These are phyloP conservation scores for Papilio glaucus DNA, from an alignment of 1,140 invertebrate genomes.

Conservation along the genomic window DNA sequence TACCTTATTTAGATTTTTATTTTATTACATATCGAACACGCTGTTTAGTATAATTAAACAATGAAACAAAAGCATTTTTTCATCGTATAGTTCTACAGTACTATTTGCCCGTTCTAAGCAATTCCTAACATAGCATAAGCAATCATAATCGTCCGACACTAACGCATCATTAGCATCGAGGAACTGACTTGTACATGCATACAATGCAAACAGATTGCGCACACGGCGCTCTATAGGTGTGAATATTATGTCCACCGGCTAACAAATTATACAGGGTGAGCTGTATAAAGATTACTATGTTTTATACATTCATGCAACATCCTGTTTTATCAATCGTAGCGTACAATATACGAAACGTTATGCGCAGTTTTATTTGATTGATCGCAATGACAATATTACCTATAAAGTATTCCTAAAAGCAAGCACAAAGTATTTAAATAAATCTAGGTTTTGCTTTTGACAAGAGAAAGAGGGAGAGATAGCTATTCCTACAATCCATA, in stretches of 20 bases:
- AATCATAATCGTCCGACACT: conserved; percentile 44
- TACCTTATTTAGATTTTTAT: no score
- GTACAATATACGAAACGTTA: not conserved
- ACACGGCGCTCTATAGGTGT: conserved; percentile 21
- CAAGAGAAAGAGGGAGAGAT: no score
- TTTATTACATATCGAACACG: no score
- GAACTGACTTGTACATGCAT: conserved; percentile 38
- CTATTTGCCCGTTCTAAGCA: conserved; percentile 31
- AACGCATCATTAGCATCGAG: conserved; percentile 40
- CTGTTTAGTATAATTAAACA: not conserved
- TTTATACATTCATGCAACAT: conserved; percentile 18
- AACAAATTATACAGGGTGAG: conserved; percentile 29
- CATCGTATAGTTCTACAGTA: not conserved
- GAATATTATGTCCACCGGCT: conserved; percentile 33
- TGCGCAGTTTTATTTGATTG: no score
- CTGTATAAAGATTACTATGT: conserved; percentile 5
- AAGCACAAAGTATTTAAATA: no score
- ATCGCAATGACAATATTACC: no score
- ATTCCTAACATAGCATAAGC: conserved; percentile 26
- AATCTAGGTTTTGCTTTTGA: no score
- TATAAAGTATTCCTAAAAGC: no score
- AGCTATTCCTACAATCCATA: no score
- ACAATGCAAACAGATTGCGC: conserved; percentile 22
- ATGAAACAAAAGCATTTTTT: not conserved
- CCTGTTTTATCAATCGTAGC: not conserved